phyloP scores from a whole-genome alignment of 2,113 vertebrate species.

The Ailurus styani region DNA sequence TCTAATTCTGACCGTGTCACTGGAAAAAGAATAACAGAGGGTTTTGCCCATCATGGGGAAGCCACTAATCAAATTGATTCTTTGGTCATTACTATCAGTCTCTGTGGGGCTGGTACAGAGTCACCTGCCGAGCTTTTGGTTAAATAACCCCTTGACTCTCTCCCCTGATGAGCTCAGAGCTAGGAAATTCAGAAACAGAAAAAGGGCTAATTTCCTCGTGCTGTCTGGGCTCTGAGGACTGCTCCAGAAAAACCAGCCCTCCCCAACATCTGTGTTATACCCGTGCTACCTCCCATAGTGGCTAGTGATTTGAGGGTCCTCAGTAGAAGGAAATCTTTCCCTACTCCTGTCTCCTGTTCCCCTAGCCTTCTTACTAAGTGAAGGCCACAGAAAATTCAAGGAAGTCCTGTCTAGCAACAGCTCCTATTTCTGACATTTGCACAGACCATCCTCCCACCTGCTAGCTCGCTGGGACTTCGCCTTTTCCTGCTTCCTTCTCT shows the following conservation, averaged over 20 bases:
- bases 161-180: background rate
- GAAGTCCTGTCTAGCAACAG: background rate
- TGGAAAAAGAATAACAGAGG: background rate
- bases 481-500: background rate
- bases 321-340: background rate
- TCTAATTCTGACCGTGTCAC: background rate
- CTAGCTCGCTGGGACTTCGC: background rate
- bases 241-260: background rate
- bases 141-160: background rate
- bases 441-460: background rate
- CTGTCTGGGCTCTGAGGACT: background rate
- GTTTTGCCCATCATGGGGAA: background rate
- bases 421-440: background rate
- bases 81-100: background rate
- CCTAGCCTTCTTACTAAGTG: background rate
- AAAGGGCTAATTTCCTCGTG: background rate
- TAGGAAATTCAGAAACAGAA: background rate
- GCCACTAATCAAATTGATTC: background rate
- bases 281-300: accelerated
- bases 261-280: background rate
- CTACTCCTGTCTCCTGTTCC: background rate
- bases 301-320: background rate
- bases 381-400: background rate
- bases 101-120: background rate
- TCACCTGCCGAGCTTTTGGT: background rate